Conservation (phyloP, 2,888 invertebrate species). For the Sarcophaga variegata region DNA sequence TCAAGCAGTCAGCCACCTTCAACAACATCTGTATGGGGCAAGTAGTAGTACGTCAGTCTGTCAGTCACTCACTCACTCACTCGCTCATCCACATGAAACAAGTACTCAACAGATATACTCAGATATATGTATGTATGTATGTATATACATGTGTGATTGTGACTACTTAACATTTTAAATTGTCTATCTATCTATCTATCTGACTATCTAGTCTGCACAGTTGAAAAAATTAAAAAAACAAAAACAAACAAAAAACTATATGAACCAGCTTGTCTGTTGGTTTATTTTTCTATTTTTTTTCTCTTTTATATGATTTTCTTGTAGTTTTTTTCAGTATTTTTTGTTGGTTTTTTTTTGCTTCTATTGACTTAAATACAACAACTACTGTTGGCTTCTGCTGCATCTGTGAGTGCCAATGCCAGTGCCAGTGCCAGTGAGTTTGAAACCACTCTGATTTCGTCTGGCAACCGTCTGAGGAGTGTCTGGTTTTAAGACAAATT, state of each 20-base stretch:
- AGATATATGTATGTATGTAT: too few species aligned
- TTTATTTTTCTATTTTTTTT: background rate
- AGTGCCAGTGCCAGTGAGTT: conserved; percentile 1
- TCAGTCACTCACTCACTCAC: conserved; percentile 60
- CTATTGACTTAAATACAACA: conserved; percentile 17
- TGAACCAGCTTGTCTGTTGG: background rate
- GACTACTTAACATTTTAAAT: conserved; percentile 30
- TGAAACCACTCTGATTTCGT: conserved; percentile 46
- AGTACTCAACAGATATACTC: background rate
- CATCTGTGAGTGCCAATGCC: background rate
- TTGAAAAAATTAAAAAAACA: background rate
- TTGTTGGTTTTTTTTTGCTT: background rate
- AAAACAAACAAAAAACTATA: background rate
- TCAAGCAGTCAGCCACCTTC: conserved; percentile 16
- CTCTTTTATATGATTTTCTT: background rate
- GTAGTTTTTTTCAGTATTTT: background rate
- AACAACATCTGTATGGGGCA: background rate
- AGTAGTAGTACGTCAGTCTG: background rate
- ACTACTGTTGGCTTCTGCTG: conserved; percentile 48
- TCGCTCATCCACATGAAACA: conserved; percentile 49
- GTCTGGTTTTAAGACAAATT: conserved; percentile 69
- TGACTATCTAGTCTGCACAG: conserved; percentile 41
- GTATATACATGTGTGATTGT: background rate
- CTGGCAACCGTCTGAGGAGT: conserved; percentile 65
- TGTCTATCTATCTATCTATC: conserved; percentile 30